Conservation (phyloP, 2,888 invertebrate genomes). For the Ormyrus nitidulus region DNA sequence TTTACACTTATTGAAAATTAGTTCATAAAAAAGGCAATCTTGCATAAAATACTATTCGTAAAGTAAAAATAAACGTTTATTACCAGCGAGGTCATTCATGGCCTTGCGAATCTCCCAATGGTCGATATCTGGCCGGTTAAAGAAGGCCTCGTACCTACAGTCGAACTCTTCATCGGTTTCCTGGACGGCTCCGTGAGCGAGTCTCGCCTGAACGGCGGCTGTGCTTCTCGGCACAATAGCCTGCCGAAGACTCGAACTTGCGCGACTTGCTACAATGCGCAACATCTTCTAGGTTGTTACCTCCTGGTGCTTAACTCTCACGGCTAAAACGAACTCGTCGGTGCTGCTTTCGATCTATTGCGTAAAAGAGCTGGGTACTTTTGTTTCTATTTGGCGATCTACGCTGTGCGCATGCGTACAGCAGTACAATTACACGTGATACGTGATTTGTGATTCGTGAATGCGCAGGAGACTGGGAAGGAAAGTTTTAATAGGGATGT, state of each 20-base stretch:
- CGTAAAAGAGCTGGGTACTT: conserved; percentile 10
- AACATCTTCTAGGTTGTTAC: conserved; percentile 39
- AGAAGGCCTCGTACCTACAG: conserved; percentile 87
- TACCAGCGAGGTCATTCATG: conserved; percentile 86
- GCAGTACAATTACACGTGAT: too few species aligned
- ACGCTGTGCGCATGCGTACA: too few species aligned
- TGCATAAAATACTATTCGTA: too few species aligned
- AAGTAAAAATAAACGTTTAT: too few species aligned
- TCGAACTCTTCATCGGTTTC: conserved; percentile 90
- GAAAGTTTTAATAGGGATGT: too few species aligned
- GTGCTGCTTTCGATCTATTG: conserved; percentile 2
- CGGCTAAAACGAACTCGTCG: neutral
- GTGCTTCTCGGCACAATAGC: conserved; percentile 11
- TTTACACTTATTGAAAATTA: too few species aligned
- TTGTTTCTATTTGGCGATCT: too few species aligned
- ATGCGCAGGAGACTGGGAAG: too few species aligned
- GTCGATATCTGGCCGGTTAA: conserved; percentile 92
- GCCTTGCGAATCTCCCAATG: conserved; percentile 96
- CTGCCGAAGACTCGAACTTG: conserved; percentile 16
- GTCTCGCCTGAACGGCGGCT: conserved; percentile 6
- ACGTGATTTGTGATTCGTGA: too few species aligned
- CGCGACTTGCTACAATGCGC: conserved; percentile 30
- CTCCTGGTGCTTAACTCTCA: conserved; percentile 35
- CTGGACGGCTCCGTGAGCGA: conserved; percentile 75
- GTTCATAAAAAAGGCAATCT: too few species aligned